Conservation (phyloP, 2,888 invertebrate genomes). For the Charanyca ferruginea region DNA sequence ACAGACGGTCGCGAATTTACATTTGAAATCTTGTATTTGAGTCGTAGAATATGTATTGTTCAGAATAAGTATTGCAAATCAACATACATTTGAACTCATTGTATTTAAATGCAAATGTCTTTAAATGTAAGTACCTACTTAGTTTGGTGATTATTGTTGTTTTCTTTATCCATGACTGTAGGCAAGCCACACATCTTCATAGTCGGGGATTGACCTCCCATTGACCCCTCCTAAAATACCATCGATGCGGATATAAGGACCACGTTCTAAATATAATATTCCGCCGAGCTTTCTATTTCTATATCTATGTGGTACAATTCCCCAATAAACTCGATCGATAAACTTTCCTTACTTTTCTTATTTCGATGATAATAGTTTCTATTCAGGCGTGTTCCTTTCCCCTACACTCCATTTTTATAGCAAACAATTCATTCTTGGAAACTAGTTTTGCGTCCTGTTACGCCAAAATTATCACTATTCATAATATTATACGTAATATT, state of each 20-base stretch:
- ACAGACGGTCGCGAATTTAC: conserved; percentile 36
- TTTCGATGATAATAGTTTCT: conserved; percentile 41
- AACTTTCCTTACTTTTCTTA: conserved; percentile 44
- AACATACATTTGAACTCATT: conserved; percentile 13
- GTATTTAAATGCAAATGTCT: conserved; percentile 5
- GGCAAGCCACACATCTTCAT: not conserved
- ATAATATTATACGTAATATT: conserved; percentile 25
- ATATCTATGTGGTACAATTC: conserved; percentile 16
- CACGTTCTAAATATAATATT: conserved; percentile 47
- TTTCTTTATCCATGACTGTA: not conserved
- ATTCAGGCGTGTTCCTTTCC: conserved; percentile 10
- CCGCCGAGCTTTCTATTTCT: conserved; percentile 28
- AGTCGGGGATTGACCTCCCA: not conserved
- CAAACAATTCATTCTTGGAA: conserved; percentile 29
- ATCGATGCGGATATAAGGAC: conserved; percentile 31
- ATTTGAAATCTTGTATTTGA: conserved; percentile 37
- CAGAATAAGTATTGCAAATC: conserved; percentile 9
- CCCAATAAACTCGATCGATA: conserved; percentile 54
- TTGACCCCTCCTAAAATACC: conserved; percentile 21
- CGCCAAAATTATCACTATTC: conserved; percentile 25
- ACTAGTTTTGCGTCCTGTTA: conserved; percentile 42
- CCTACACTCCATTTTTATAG: conserved; percentile 35
- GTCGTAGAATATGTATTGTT: conserved; percentile 14
- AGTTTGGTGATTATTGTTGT: not conserved
- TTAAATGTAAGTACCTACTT: not conserved